Percentiles rank a stretch among this genome's conserved stretches.
Evolutionary conservation across 2,888 invertebrate species (phyloP).

Genomic region (Drosophila macrospina): DNA sequence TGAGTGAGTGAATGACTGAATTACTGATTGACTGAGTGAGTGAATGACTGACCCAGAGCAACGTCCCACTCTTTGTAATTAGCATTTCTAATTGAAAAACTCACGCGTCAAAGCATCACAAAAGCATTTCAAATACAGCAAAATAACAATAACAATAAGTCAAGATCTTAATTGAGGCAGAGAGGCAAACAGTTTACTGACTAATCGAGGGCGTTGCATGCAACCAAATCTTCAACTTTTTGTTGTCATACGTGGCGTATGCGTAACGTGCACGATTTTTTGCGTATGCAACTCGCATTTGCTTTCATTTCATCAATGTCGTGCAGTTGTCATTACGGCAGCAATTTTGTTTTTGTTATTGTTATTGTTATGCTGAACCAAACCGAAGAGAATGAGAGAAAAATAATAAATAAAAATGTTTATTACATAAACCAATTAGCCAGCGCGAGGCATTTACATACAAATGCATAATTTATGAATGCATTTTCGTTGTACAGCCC

Average conservation of each 20-base stretch:
- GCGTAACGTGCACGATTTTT: constrained; percentile 59
- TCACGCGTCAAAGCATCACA: constrained; percentile 46
- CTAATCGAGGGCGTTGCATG: constrained; percentile 64
- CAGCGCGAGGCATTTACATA: constrained; percentile 66
- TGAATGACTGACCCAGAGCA: constrained; percentile 31
- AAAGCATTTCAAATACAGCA: constrained; percentile 16
- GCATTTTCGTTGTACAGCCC: constrained; percentile 41
- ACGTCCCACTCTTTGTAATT: constrained; percentile 57
- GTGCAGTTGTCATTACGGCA: constrained; percentile 60
- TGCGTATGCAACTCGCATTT: constrained; percentile 56
- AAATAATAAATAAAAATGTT: constrained; percentile 50
- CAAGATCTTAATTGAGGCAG: constrained; percentile 60
- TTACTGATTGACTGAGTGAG: constrained; percentile 16
- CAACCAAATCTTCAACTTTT: constrained; percentile 17
- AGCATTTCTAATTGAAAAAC: constrained; percentile 70
- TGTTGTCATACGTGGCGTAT: constrained; percentile 44
- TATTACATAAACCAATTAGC: constrained; percentile 75
- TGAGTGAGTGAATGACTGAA: constrained; percentile 36
- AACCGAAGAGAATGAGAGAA: too few relatives aligned
- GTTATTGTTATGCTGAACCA: constrained; percentile 58
- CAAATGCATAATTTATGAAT: constrained; percentile 76
- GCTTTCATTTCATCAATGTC: constrained; percentile 58
- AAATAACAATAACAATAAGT: constrained; percentile 41
- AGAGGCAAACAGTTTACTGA: constrained; percentile 46
- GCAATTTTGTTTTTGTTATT: constrained; percentile 54